These are phyloP conservation scores for Corythaixoides concolor DNA, from an alignment of 2,113 vertebrate genomes.

Conservation along the genomic window DNA sequence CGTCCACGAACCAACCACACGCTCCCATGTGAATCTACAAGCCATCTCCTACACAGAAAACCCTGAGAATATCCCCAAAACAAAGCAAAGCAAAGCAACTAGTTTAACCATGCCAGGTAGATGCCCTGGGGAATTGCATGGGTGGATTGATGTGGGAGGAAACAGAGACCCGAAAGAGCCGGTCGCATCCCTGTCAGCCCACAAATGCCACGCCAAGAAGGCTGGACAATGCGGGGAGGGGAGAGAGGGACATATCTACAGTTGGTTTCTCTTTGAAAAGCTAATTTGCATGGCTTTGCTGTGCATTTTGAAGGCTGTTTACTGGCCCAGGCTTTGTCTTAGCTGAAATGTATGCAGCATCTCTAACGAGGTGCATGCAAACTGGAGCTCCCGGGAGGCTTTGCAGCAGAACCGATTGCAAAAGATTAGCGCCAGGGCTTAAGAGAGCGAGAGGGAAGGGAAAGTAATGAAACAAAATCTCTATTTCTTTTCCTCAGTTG, in stretches of 20 bases:
- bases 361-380: background rate
- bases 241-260: background rate
- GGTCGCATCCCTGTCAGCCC: background rate
- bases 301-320: conserved; percentile 26
- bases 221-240: background rate
- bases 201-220: background rate
- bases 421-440: conserved; percentile 29
- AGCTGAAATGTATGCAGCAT: conserved; percentile 38
- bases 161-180: background rate
- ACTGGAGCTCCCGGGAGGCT: background rate
- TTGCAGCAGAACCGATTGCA: conserved; percentile 42
- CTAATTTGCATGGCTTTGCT: conserved; percentile 11
- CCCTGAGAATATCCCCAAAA: background rate
- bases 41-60: background rate
- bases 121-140: background rate
- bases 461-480: conserved; percentile 28
- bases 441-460: background rate
- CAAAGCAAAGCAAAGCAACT: background rate
- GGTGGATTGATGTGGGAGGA: background rate
- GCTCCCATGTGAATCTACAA: accelerated
- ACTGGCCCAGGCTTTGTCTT: background rate
- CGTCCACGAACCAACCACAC: background rate
- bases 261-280: background rate
- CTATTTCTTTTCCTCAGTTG: background rate
- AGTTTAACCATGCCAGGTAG: background rate